These are phyloP conservation scores for Lycaon pictus DNA, from an alignment of 2,113 vertebrate species.

Conservation along the genomic window DNA sequence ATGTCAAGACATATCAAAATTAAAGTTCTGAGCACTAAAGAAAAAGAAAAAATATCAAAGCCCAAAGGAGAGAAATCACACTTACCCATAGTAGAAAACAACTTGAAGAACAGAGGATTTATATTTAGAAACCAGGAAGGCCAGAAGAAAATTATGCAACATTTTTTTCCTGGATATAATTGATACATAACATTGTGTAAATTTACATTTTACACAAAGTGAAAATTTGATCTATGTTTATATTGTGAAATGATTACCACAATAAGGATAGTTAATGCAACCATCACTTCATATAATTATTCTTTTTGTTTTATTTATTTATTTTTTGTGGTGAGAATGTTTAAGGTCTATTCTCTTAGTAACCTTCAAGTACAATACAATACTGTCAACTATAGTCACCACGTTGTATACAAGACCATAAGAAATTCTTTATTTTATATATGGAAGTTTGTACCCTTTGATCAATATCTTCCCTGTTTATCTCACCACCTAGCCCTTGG, in stretches of 20 bases:
- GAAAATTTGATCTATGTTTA: neutral
- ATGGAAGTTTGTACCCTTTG: neutral
- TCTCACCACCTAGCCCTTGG: neutral
- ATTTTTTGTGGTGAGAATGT: neutral
- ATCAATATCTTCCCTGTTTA: neutral
- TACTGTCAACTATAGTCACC: neutral
- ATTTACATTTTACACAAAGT: neutral
- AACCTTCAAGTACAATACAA: neutral
- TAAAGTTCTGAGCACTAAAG: neutral
- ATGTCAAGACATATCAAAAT: neutral
- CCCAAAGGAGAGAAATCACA: neutral
- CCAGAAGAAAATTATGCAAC: neutral
- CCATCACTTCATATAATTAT: neutral
- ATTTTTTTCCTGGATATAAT: neutral
- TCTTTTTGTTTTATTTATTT: neutral
- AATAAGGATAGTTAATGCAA: neutral
- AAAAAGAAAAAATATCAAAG: neutral
- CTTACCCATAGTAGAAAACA: neutral
- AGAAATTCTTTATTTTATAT: neutral
- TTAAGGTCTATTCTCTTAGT: neutral
- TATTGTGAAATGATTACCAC: neutral
- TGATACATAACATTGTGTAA: neutral
- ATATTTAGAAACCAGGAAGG: neutral
- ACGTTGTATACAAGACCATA: neutral
- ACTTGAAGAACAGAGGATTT: neutral